Evolutionary conservation across 2,797 vertebrate genomes (phyloP), one percentile per base, ranked within the genome.

Genomic region (Diceros bicornis): DNA sequence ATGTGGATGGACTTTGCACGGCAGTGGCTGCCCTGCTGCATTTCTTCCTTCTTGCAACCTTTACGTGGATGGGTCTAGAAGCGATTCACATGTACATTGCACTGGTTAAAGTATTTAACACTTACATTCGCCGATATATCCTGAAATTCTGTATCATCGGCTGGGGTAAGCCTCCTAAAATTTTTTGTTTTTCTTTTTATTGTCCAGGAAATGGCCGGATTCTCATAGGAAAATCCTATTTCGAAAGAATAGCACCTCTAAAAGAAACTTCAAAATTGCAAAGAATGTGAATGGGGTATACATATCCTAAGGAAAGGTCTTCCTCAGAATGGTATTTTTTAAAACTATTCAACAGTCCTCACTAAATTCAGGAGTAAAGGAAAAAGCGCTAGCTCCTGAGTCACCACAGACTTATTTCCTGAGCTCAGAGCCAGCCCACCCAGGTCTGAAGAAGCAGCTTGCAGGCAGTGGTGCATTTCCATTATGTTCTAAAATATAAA

Each of bases 61-160:
- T 99, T 98, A 99, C 99, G 6, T 99, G 99, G 99, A 99, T 99
- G 99, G 99, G 99, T 6, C 98, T 99, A 20, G 99, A 99, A 98
- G 99, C 99, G 0, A 98, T 99, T 91, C 99, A 99, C 98, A 99
- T 99, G 99, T 99, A 99, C 98, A 99, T 99, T 64, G 99, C 99
- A 7, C 98, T 99, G 72, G 99, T 99, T 95, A 99, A 99, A 98
- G 99, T 99, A 32, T 99, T 99, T 98, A 99, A 99, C 98, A 99
- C 99, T 0, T 99, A 99, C 93, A 99, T 99, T 68, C 99, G 99
- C 47, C 97, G 99, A 96, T 99, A 99, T 94, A 99, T 99, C 98
- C 99, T 99, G 86, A 99, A 99, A 98, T 99, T 99, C 98, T 99
- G 99, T 99, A 98, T 99, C 79, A 98, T 99, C 41, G 99, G 99